Base-by-base conservation (phyloP, 2,797 vertebrate genomes). In the Chelidonichthys spinosus region DNA sequence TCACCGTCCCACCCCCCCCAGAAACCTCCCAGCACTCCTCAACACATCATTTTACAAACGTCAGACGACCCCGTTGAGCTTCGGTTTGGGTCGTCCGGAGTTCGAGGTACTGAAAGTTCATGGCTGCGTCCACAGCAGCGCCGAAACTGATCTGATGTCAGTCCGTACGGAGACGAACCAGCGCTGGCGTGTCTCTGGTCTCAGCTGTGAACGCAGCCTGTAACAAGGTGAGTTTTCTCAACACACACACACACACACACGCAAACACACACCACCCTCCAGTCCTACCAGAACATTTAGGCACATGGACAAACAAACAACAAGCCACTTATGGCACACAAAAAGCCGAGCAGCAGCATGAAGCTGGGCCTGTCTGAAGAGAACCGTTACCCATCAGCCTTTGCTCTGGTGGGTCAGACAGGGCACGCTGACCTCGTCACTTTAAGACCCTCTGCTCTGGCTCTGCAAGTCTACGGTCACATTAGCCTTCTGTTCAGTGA, bases 311-410 rank as follows among this genome's bases (percentile, higher is more conserved):
- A 77, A 70, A 82, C 67, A 58, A 53, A 72, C 69, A 76, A 70
- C 65, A 84, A 88, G 87, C 76, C 86, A 78, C 79, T 82, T 88
- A 75, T 87, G 89, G 86, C 87, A 92, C 86, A 60, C 14, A 52
- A 53, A 47, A 69, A 17, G 76, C 63, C 0, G 68, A 73, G 71
- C 75, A 79, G 69, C 81, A 80, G 70, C 74, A 6, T 54, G 42
- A 67, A 60, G 61, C 46, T 53, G 25, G 1, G 50, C 43, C 56
- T 4, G 33, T 46, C 62, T 44, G 62, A 64, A 37, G 59, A 67
- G 14, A 9, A 10, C 18, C 13, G 11, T 71, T 70, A 76, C 74
- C 87, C 85, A 85, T 73, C 56, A 82, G 68, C 82, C 77, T 15
- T 66, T 71, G 60, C 76, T 74, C 53, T 17, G 67, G 7, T 59